phyloP scores from a whole-genome alignment of 2,888 invertebrate genomes.

The Andrena bicolor region DNA sequence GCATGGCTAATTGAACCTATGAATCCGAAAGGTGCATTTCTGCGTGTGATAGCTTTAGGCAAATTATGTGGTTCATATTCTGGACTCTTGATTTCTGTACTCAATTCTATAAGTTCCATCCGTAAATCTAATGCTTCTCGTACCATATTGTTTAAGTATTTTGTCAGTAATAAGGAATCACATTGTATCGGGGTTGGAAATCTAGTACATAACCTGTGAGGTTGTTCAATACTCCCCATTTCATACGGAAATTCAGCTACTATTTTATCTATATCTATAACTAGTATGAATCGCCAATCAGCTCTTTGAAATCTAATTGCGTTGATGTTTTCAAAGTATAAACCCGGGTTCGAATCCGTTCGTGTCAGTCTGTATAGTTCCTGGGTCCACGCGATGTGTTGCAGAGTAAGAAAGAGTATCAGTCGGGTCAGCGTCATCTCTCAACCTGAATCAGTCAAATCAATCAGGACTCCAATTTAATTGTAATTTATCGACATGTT shows the following conservation, averaged over 20 bases:
- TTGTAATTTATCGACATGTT: constrained; percentile 16
- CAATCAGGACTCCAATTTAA: not conserved
- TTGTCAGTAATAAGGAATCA: not conserved
- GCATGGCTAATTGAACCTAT: not conserved
- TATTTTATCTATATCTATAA: not conserved
- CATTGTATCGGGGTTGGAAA: not conserved
- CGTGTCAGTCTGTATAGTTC: not conserved
- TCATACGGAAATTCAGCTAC: not conserved
- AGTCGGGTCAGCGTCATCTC: not conserved
- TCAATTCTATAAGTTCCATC: not conserved
- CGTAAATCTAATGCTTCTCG: not conserved
- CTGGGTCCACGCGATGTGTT: not conserved
- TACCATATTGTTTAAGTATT: not conserved
- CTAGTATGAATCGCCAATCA: not conserved
- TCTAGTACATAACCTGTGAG: not conserved
- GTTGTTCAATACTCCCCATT: not conserved
- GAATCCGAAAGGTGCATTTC: not conserved
- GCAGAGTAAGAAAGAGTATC: not conserved
- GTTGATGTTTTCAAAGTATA: not conserved
- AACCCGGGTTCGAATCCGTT: too few species aligned
- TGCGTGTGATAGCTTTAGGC: not conserved
- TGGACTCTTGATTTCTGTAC: not conserved
- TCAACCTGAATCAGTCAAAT: not conserved
- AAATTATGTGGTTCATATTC: not conserved
- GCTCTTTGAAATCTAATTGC: not conserved